Evolutionary conservation across 2,113 vertebrate species (phyloP).

Genomic region (Lamprotornis superbus): DNA sequence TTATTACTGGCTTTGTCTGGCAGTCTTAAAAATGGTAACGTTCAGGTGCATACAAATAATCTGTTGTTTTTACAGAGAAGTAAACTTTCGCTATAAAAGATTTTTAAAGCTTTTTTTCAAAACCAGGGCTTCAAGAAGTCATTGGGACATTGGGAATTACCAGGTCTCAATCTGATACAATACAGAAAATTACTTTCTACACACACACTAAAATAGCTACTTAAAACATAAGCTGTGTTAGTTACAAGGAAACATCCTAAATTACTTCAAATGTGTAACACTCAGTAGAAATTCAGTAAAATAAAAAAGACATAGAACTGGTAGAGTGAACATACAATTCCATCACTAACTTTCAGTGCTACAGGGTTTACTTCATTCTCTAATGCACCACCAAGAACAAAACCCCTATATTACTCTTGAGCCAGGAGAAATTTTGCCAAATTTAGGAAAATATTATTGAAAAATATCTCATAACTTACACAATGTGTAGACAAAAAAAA

Average conservation of each 20-base stretch:
- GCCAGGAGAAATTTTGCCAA: background rate
- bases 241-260: background rate
- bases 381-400: background rate
- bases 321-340: background rate
- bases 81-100: background rate
- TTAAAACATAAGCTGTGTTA: background rate
- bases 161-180: background rate
- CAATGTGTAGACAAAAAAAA: background rate
- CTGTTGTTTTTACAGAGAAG: background rate
- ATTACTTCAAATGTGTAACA: background rate
- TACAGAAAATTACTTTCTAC: background rate
- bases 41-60: constrained; percentile 27
- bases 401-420: background rate
- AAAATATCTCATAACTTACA: background rate
- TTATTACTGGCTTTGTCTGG: constrained; percentile 35
- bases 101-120: background rate
- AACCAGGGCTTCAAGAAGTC: background rate
- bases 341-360: background rate
- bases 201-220: background rate
- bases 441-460: background rate
- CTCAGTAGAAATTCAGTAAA: background rate
- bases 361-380: background rate
- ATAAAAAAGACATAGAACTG: background rate
- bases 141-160: background rate
- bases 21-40: background rate